Conservation (phyloP, 2,888 invertebrate genomes). For the Erannis defoliaria region DNA sequence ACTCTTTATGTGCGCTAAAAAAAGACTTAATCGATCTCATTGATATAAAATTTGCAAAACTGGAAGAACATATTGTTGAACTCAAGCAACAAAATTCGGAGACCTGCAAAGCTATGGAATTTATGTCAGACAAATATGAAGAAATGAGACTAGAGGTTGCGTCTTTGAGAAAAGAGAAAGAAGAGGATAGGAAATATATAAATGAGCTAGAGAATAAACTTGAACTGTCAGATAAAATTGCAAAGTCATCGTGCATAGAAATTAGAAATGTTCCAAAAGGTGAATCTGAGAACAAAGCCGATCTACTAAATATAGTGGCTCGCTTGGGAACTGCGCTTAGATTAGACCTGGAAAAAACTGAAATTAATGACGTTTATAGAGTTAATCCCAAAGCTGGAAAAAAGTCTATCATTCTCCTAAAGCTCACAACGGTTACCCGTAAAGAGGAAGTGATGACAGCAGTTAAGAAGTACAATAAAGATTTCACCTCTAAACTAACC, state of each 20-base stretch:
- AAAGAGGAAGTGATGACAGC: slow-evolving; percentile 4
- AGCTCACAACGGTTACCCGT: background rate
- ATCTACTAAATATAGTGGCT: background rate
- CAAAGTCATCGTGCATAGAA: background rate
- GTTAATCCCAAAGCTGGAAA: background rate
- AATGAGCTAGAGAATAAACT: background rate
- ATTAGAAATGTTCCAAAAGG: background rate
- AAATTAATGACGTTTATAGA: slow-evolving; percentile 2
- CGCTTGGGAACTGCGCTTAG: background rate
- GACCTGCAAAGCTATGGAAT: background rate
- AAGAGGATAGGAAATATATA: background rate
- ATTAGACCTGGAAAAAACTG: background rate
- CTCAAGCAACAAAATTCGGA: background rate
- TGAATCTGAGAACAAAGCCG: background rate
- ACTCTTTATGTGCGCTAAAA: background rate
- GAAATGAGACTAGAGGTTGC: background rate
- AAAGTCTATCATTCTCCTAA: background rate
- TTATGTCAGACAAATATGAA: background rate
- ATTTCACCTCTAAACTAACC: background rate
- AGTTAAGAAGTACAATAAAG: background rate
- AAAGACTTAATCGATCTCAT: background rate
- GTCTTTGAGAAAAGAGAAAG: background rate
- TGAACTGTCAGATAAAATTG: background rate
- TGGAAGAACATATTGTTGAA: background rate
- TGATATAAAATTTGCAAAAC: background rate